Percentiles rank a stretch among this genome's conserved stretches.
Evolutionary conservation across 2,888 invertebrate species (phyloP).

Genomic region (Anthoptus insignis): DNA sequence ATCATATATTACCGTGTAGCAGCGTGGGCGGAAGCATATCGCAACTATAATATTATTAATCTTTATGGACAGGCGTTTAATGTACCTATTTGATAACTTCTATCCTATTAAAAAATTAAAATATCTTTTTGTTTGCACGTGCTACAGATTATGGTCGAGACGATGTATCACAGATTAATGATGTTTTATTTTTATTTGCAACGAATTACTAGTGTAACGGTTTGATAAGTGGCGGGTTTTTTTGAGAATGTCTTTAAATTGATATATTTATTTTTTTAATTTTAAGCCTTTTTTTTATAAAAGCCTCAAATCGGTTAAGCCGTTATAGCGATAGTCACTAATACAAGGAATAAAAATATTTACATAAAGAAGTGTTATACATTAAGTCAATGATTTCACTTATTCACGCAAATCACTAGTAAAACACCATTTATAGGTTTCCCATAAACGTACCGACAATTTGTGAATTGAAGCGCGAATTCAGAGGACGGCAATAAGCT

Average conservation of each 20-base stretch:
- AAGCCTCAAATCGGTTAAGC: too few species aligned
- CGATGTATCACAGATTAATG: slow-evolving; percentile 46
- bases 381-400: too few species aligned
- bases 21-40: slow-evolving; percentile 36
- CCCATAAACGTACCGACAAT: slow-evolving; percentile 47
- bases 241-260: too few species aligned
- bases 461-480: slow-evolving; percentile 66
- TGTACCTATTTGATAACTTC: slow-evolving; percentile 33
- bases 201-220: too few species aligned
- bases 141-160: slow-evolving; percentile 19
- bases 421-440: slow-evolving; percentile 24
- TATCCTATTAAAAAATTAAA: slow-evolving; percentile 39
- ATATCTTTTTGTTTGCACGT: slow-evolving; percentile 37
- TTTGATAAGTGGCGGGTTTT: too few species aligned
- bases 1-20: slow-evolving; percentile 32
- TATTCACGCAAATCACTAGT: too few species aligned
- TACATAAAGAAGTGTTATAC: too few species aligned
- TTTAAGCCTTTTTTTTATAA: too few species aligned
- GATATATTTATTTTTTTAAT: too few species aligned
- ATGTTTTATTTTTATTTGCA: slow-evolving; percentile 27
- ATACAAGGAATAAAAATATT: too few species aligned
- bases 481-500: slow-evolving; percentile 57
- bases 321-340: too few species aligned
- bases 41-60: slow-evolving; percentile 36
- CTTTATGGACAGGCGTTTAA: slow-evolving; percentile 39